Percentiles rank a stretch among this genome's conserved stretches.
Evolutionary conservation across 2,888 invertebrate genomes (phyloP).

Genomic region (Ctena decussata): DNA sequence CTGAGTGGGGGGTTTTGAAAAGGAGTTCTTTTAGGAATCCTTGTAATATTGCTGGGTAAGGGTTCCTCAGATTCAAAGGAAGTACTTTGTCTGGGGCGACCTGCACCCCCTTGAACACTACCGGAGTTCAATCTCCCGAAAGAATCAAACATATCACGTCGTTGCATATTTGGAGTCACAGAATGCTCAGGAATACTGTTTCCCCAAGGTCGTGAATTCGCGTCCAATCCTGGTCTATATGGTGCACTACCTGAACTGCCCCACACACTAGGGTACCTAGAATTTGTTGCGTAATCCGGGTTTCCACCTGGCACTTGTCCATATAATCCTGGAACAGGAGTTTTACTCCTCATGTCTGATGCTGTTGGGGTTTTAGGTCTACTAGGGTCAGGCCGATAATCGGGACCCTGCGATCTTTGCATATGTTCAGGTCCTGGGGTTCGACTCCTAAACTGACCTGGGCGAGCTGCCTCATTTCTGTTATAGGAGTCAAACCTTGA

Average conservation of each 20-base stretch:
- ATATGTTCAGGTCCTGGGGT: slow-evolving; percentile 87
- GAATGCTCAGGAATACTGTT: slow-evolving; percentile 67
- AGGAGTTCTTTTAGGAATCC: slow-evolving; percentile 76
- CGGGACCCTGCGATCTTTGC: slow-evolving; percentile 76
- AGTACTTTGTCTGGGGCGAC: slow-evolving; percentile 88
- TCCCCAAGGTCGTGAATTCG: slow-evolving; percentile 67
- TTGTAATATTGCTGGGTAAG: slow-evolving; percentile 82
- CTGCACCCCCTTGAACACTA: slow-evolving; percentile 74
- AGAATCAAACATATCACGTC: slow-evolving; percentile 63
- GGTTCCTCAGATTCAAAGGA: slow-evolving; percentile 90
- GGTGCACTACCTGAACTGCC: slow-evolving; percentile 59
- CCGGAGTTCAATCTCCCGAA: slow-evolving; percentile 61
- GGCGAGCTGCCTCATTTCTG: slow-evolving; percentile 71
- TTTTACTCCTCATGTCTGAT: slow-evolving; percentile 85
- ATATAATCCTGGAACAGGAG: slow-evolving; percentile 79
- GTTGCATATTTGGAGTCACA: slow-evolving; percentile 62
- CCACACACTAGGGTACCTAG: slow-evolving; percentile 61
- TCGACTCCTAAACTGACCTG: slow-evolving; percentile 84
- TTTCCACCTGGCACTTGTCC: slow-evolving; percentile 65
- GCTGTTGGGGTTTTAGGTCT: slow-evolving; percentile 84
- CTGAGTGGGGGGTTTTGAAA: slow-evolving; percentile 69
- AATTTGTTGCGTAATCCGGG: slow-evolving; percentile 66
- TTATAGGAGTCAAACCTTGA: slow-evolving; percentile 54
- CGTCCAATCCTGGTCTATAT: slow-evolving; percentile 55
- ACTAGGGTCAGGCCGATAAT: slow-evolving; percentile 76